Evolutionary conservation across 2,888 invertebrate species (phyloP).

Genomic region (Cotesia congregata): DNA sequence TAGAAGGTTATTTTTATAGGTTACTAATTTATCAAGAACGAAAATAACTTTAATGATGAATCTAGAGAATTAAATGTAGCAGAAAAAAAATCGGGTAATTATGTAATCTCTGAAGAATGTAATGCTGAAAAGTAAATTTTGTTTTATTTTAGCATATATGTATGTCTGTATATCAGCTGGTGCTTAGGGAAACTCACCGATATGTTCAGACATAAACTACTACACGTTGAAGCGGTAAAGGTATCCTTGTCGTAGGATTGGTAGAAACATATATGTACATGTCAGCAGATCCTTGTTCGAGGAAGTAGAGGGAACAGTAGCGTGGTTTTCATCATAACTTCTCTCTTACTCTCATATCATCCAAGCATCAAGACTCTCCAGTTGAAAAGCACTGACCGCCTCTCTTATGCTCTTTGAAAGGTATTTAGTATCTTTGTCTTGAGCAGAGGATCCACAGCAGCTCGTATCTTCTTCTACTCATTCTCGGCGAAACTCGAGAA

Average conservation of each 20-base stretch:
- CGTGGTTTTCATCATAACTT: constrained; percentile 25
- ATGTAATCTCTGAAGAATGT: no score
- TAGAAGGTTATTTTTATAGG: no score
- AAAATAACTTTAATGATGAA: no score
- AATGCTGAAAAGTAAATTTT: no score
- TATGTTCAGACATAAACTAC: constrained; percentile 46
- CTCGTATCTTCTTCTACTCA: constrained; percentile 42
- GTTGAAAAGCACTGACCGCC: constrained; percentile 47
- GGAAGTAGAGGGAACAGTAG: constrained; percentile 9
- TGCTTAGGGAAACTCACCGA: constrained; percentile 50
- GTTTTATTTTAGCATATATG: not conserved
- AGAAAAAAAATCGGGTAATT: no score
- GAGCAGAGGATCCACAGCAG: constrained; percentile 28
- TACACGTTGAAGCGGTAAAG: constrained; percentile 37
- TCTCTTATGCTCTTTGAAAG: constrained; percentile 47
- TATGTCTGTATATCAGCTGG: constrained; percentile 25
- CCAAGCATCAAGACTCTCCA: constrained; percentile 35
- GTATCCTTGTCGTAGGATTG: constrained; percentile 46
- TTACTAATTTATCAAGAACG: no score
- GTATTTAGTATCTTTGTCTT: constrained; percentile 36
- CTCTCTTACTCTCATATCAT: constrained; percentile 16
- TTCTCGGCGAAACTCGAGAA: constrained; percentile 27
- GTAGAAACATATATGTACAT: constrained; percentile 37
- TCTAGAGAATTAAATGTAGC: not conserved
- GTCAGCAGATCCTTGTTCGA: constrained; percentile 30